Evolutionary conservation across 2,888 invertebrate genomes (phyloP).

Genomic region (Escarpia spicata): DNA sequence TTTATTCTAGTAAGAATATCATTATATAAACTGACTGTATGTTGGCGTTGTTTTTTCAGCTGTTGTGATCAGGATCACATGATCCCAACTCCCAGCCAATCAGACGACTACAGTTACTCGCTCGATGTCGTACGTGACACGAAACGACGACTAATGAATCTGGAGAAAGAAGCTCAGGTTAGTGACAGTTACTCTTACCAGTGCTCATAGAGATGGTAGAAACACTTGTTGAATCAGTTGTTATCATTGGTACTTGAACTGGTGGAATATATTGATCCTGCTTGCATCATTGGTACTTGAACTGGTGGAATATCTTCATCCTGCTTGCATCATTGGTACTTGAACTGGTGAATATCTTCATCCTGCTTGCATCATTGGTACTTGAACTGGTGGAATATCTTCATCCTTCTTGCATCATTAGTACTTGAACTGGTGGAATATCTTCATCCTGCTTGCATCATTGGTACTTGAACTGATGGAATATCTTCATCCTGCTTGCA

Average conservation of each 20-base stretch:
- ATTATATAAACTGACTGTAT: no score
- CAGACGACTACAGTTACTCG: slow-evolving; percentile 48
- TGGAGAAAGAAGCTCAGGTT: slow-evolving; percentile 61
- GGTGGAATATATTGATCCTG: background rate
- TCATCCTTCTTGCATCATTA: no score
- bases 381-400: no score
- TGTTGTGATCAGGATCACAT: slow-evolving; percentile 14
- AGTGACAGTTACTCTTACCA: background rate
- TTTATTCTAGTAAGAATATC: no score
- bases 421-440: no score
- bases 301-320: background rate
- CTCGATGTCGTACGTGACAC: slow-evolving; percentile 58
- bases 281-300: no score
- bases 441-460: no score
- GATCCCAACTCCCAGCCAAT: slow-evolving; percentile 22
- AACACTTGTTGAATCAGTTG: background rate
- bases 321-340: no score
- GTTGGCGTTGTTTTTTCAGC: background rate
- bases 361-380: no score
- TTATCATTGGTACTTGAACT: background rate
- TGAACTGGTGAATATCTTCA: no score
- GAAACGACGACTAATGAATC: slow-evolving; percentile 55
- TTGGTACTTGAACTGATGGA: no score
- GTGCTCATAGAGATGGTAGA: background rate
- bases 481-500: no score